Percentiles rank a stretch among this genome's conserved stretches.
Conservation (phyloP, 2,113 vertebrate species). For the Microtus ochrogaster region DNA sequence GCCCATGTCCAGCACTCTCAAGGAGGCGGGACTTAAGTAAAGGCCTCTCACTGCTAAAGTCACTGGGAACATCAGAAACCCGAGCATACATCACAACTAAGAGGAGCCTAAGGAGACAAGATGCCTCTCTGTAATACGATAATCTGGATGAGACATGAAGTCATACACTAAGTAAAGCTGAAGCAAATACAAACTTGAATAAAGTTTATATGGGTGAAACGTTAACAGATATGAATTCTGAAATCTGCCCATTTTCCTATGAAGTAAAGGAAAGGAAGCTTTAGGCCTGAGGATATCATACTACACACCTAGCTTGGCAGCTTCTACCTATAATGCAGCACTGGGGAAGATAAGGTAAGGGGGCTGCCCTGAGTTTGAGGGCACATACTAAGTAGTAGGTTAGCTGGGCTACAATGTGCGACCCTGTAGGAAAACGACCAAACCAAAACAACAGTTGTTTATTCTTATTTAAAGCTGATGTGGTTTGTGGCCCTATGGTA, state of each 20-base stretch:
- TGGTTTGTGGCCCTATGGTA: background rate
- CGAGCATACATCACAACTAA: background rate
- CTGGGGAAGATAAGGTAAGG: background rate
- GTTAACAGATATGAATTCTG: background rate
- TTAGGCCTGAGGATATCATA: background rate
- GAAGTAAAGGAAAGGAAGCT: conserved; percentile 13
- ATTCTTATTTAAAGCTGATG: background rate
- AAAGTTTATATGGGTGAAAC: background rate
- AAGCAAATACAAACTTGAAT: background rate
- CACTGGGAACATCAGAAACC: background rate
- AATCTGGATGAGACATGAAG: background rate
- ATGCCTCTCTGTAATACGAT: background rate
- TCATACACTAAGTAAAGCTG: background rate
- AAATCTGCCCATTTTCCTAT: conserved; percentile 35
- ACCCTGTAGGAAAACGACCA: background rate
- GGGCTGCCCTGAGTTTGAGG: background rate
- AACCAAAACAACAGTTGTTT: background rate
- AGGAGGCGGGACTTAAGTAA: background rate
- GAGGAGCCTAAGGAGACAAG: background rate
- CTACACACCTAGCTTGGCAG: background rate
- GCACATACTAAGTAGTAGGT: background rate
- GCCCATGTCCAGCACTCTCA: background rate
- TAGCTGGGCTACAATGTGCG: background rate
- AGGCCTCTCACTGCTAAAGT: background rate
- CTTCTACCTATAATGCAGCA: background rate